Conservation (phyloP, 2,113 vertebrate species). For the Myodes glareolus region DNA sequence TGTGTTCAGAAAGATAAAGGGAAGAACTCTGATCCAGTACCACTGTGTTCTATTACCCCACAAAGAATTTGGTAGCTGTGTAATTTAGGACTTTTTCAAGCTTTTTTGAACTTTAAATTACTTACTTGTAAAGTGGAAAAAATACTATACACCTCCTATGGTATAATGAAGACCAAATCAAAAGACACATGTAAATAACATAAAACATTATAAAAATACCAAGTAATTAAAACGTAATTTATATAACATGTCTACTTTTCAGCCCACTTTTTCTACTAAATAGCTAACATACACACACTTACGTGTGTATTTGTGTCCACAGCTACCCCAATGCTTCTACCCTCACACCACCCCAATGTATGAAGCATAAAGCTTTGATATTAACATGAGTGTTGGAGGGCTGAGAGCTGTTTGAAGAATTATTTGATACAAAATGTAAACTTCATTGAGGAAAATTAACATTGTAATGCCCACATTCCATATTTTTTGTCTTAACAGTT, state of each 20-base stretch:
- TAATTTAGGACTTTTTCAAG: not conserved
- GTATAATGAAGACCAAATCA: not conserved
- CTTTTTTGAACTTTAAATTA: not conserved
- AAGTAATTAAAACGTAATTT: not conserved
- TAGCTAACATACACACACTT: not conserved
- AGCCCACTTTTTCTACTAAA: not conserved
- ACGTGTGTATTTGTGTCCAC: no score
- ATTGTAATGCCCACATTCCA: not conserved
- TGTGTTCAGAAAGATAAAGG: not conserved
- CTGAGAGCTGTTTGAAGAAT: not conserved
- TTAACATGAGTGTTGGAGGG: not conserved
- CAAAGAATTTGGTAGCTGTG: not conserved
- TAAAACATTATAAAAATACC: not conserved
- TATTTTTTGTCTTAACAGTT: not conserved
- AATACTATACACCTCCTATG: no score
- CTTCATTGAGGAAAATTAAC: not conserved
- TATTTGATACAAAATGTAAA: not conserved
- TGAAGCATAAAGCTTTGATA: not conserved
- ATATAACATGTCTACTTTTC: not conserved
- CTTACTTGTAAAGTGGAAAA: not conserved
- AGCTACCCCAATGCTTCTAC: fast-evolving
- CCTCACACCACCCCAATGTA: fast-evolving
- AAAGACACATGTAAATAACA: not conserved
- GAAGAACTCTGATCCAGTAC: not conserved
- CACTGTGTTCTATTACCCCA: not conserved